Percentiles rank a stretch among this genome's conserved stretches.
Evolutionary conservation across 2,888 invertebrate genomes (phyloP).

Genomic region (Euspilapteryx auroguttella): DNA sequence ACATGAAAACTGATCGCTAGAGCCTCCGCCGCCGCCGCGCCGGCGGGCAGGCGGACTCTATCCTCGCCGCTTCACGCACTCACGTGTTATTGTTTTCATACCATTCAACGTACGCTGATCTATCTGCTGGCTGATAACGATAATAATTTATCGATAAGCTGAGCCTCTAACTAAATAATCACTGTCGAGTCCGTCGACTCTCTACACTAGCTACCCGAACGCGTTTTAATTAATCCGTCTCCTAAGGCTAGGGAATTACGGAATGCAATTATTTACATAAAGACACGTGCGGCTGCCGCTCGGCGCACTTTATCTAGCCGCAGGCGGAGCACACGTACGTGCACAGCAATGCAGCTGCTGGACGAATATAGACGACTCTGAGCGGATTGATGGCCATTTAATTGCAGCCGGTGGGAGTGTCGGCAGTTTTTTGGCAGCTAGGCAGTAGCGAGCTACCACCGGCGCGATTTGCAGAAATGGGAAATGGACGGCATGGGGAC

Average conservation of each 20-base stretch:
- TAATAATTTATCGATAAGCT: constrained; percentile 11
- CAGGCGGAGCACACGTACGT: constrained; percentile 8
- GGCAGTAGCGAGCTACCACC: too few species aligned
- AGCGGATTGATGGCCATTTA: constrained; percentile 18
- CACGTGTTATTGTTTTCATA: constrained; percentile 57
- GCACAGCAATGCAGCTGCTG: constrained; percentile 11
- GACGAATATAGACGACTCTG: constrained; percentile 12
- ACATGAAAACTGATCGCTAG: constrained; percentile 33
- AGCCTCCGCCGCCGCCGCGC: background rate
- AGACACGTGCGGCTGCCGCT: constrained; percentile 19
- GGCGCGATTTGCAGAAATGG: too few species aligned
- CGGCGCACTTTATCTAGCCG: background rate
- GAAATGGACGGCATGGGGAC: too few species aligned
- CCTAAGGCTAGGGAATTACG: constrained; percentile 16
- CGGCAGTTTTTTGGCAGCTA: too few species aligned
- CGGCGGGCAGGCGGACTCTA: background rate
- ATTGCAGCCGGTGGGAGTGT: constrained; percentile 16
- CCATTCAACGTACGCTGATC: constrained; percentile 21
- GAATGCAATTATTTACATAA: constrained; percentile 40
- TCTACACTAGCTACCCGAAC: constrained; percentile 10
- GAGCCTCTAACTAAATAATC: constrained; percentile 15
- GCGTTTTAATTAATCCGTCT: constrained; percentile 20
- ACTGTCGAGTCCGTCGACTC: background rate
- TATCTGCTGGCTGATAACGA: constrained; percentile 32
- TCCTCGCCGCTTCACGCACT: constrained; percentile 16